Evolutionary conservation across 1,140 invertebrate species (phyloP).

Genomic region (Lepidurus apus): DNA sequence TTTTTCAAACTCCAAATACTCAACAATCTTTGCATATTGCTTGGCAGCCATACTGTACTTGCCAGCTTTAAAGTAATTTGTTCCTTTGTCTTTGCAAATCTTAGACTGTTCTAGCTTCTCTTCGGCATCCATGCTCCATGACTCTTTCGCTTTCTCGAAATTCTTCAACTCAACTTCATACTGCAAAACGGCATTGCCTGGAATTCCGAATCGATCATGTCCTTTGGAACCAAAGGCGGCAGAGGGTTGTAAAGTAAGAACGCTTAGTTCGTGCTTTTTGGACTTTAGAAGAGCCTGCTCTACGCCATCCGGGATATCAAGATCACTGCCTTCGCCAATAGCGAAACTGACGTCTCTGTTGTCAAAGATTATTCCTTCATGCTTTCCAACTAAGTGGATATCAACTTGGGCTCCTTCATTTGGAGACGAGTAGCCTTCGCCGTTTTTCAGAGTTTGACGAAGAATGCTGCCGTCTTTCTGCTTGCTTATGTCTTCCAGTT

Average conservation of each 20-base stretch:
- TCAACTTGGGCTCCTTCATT: slow-evolving; percentile 72
- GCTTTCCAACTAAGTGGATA: slow-evolving; percentile 71
- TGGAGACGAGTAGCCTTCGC: slow-evolving; percentile 63
- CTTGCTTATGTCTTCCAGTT: slow-evolving; percentile 77
- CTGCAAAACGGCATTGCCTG: slow-evolving; percentile 67
- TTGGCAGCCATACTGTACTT: slow-evolving; percentile 76
- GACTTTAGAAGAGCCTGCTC: slow-evolving; percentile 77
- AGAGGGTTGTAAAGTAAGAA: slow-evolving; percentile 65
- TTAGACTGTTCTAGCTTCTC: slow-evolving; percentile 77
- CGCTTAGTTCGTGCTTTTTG: slow-evolving; percentile 71
- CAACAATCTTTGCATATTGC: slow-evolving; percentile 74
- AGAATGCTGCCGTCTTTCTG: slow-evolving; percentile 77
- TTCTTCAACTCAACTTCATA: slow-evolving; percentile 74
- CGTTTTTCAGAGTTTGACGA: slow-evolving; percentile 60
- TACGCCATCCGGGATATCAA: slow-evolving; percentile 70
- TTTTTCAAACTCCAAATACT: slow-evolving; percentile 51
- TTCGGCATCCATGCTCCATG: slow-evolving; percentile 70
- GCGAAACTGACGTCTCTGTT: slow-evolving; percentile 71
- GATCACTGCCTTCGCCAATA: slow-evolving; percentile 77
- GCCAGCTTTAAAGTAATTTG: slow-evolving; percentile 76
- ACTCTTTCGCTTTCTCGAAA: slow-evolving; percentile 74
- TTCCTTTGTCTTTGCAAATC: slow-evolving; percentile 84
- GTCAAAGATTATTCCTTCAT: slow-evolving; percentile 62
- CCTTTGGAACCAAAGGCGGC: slow-evolving; percentile 76
- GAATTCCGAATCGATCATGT: slow-evolving; percentile 65